These are phyloP conservation scores for Agrotis segetum DNA, from an alignment of 2,888 invertebrate genomes.

Conservation along the genomic window DNA sequence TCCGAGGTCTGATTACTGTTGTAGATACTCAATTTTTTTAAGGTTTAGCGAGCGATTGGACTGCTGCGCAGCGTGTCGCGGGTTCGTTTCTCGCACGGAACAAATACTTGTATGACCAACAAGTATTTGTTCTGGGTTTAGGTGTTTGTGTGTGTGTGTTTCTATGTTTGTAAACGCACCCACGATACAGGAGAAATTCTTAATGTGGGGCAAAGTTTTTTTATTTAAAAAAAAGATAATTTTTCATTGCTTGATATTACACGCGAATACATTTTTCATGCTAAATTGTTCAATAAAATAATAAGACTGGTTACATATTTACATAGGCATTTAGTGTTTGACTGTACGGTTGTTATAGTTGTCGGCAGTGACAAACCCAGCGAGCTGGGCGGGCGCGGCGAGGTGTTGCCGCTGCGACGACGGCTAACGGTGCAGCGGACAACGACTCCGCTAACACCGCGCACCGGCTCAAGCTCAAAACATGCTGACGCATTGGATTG, in stretches of 20 bases:
- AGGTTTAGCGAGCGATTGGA: too few relatives aligned
- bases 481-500: constrained; percentile 84
- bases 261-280: not conserved
- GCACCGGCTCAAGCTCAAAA: constrained; percentile 75
- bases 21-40: not conserved
- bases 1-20: not conserved
- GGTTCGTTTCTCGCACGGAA: too few relatives aligned
- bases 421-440: constrained; percentile 86
- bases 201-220: too few relatives aligned
- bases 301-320: not conserved
- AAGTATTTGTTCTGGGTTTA: too few relatives aligned
- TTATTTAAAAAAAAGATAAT: not conserved
- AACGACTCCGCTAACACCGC: constrained; percentile 81
- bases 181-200: too few relatives aligned
- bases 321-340: constrained; percentile 22
- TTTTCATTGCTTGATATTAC: not conserved
- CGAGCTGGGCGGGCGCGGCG: constrained; percentile 35
- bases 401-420: constrained; percentile 66
- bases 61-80: too few relatives aligned
- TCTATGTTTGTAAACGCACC: too few relatives aligned
- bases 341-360: constrained; percentile 29
- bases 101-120: too few relatives aligned
- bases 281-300: not conserved
- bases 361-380: constrained; percentile 54
- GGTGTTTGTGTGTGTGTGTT: too few relatives aligned